phyloP scores from a whole-genome alignment of 2,113 vertebrate genomes.

The Osmerus eperlanus region DNA sequence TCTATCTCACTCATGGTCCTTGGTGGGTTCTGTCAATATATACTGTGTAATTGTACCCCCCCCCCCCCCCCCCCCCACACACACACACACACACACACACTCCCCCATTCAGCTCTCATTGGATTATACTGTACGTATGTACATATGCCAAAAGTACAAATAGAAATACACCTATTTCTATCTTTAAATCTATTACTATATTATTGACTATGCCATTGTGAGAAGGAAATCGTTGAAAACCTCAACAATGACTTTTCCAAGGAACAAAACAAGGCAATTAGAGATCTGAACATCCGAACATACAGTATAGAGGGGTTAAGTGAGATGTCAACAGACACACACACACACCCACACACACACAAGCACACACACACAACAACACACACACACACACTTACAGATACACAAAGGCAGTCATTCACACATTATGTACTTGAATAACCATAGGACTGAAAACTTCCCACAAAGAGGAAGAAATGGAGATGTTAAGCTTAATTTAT shows the following conservation, averaged over 20 bases:
- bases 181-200: not conserved
- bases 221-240: not conserved
- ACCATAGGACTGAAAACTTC: not conserved
- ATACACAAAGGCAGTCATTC: not conserved
- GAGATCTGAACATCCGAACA: not conserved
- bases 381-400: not conserved
- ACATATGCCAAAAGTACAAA: too few species aligned
- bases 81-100: too few species aligned
- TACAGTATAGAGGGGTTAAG: not conserved
- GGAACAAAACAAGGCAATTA: not conserved
- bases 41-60: too few species aligned
- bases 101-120: too few species aligned
- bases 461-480: too few species aligned
- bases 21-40: too few species aligned
- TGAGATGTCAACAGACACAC: not conserved
- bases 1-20: too few species aligned
- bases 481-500: too few species aligned
- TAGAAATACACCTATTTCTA: too few species aligned
- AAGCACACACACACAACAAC: not conserved
- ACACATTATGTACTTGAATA: not conserved
- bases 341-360: not conserved
- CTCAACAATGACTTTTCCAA: not conserved
- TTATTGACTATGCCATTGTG: slow-evolving; percentile 1
- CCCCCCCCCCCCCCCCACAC: too few species aligned
- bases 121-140: too few species aligned